These are phyloP conservation scores for Diarsia rubi DNA, from an alignment of 2,888 invertebrate species.

Conservation along the genomic window DNA sequence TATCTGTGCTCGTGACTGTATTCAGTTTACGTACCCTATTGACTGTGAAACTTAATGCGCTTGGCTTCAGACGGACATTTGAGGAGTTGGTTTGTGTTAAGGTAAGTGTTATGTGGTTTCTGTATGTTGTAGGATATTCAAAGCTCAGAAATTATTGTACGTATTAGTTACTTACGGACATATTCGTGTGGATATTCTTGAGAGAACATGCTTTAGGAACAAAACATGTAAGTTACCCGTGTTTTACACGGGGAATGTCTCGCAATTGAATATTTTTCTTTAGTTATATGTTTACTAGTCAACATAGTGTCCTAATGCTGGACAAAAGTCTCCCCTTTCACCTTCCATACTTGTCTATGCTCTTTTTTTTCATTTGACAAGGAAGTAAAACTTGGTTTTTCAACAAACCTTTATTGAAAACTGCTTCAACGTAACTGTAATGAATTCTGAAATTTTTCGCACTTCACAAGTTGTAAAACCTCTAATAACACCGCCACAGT, in stretches of 20 bases:
- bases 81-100: conserved; percentile 41
- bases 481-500: not conserved
- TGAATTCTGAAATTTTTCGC: not conserved
- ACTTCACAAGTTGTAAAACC: not conserved
- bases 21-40: conserved; percentile 65
- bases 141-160: not conserved
- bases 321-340: too few species aligned
- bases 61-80: conserved; percentile 48
- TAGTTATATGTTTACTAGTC: too few species aligned
- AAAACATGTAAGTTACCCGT: not conserved
- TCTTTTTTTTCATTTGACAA: not conserved
- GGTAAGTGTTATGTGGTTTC: conserved; percentile 37
- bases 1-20: conserved; percentile 46
- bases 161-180: not conserved
- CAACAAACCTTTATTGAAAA: not conserved
- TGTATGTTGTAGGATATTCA: not conserved
- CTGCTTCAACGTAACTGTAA: not conserved
- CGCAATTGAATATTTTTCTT: not conserved
- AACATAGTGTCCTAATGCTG: too few species aligned
- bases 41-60: conserved; percentile 61
- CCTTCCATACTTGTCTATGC: too few species aligned
- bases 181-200: not conserved
- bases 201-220: not conserved
- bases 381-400: not conserved
- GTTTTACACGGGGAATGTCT: not conserved